Evolutionary conservation across 2,797 vertebrate species (phyloP).

Genomic region (Podarcis lilfordi): DNA sequence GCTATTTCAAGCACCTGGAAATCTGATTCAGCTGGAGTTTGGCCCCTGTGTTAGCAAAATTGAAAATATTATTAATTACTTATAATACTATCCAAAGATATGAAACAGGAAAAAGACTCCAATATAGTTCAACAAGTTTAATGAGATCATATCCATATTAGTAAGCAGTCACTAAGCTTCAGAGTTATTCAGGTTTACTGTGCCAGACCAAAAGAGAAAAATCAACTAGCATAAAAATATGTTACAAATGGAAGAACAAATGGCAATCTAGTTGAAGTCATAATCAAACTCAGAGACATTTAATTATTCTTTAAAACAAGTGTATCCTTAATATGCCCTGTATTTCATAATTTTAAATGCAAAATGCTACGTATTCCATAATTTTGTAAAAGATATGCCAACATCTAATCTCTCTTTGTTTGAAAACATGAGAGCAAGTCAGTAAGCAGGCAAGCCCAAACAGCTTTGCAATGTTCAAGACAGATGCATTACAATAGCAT

Average conservation of each 20-base stretch:
- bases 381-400: not conserved
- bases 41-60: slow-evolving; percentile 79
- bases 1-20: slow-evolving; percentile 97
- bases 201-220: not conserved
- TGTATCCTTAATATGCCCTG: not conserved
- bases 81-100: fast-evolving
- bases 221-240: not conserved
- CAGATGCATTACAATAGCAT: not conserved
- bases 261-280: not conserved
- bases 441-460: not conserved
- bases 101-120: not conserved
- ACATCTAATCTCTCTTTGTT: not conserved
- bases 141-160: not conserved
- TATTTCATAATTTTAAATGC: not conserved
- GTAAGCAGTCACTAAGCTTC: not conserved
- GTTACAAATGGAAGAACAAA: not conserved
- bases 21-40: slow-evolving; percentile 97
- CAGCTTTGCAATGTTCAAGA: not conserved
- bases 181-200: not conserved
- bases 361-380: not conserved
- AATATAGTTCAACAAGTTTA: not conserved
- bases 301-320: not conserved
- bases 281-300: not conserved
- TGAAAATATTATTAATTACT: slow-evolving; percentile 14
- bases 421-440: not conserved